Evolutionary conservation across 2,113 vertebrate species (phyloP).

Genomic region (Epinephelus fuscoguttatus): DNA sequence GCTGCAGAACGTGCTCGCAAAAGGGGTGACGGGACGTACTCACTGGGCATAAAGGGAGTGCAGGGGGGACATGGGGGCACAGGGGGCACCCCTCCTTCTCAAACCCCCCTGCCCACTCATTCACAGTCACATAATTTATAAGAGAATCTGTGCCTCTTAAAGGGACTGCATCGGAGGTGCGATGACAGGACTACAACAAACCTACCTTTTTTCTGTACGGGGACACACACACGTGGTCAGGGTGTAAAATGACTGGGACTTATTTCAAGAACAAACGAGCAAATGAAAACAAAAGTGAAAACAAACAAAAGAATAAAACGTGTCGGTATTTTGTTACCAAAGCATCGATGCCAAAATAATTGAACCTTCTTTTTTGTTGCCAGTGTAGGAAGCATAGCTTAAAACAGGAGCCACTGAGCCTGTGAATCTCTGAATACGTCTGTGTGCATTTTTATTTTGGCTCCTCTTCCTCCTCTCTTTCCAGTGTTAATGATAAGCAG

Average conservation of each 20-base stretch:
- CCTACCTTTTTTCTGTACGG: conserved; percentile 97
- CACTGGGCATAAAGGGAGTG: conserved; percentile 68
- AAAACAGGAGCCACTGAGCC: conserved; percentile 70
- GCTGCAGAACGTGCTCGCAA: conserved; percentile 99
- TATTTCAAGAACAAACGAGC: conserved; percentile 84
- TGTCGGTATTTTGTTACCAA: conserved; percentile 99
- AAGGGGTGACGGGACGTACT: conserved; percentile 91
- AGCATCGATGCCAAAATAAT: conserved; percentile 99
- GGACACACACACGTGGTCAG: conserved; percentile 88
- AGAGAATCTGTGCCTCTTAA: conserved; percentile 89
- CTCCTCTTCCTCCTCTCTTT: conserved; percentile 71
- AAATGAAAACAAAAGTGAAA: conserved; percentile 82
- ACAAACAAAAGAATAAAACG: conserved; percentile 83
- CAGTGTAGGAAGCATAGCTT: conserved; percentile 79
- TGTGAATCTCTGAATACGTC: conserved; percentile 73
- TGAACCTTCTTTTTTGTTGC: conserved; percentile 76
- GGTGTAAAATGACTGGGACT: conserved; percentile 90
- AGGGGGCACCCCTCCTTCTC: conserved; percentile 62
- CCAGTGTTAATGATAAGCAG: conserved; percentile 72
- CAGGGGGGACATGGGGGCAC: conserved; percentile 46
- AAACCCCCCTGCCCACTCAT: conserved; percentile 72
- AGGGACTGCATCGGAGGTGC: conserved; percentile 96
- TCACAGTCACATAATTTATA: conserved; percentile 87
- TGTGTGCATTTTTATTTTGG: conserved; percentile 74
- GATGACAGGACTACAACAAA: conserved; percentile 97